Conservation (phyloP, 2,888 invertebrate species). For the Caenorhabditis afra region DNA sequence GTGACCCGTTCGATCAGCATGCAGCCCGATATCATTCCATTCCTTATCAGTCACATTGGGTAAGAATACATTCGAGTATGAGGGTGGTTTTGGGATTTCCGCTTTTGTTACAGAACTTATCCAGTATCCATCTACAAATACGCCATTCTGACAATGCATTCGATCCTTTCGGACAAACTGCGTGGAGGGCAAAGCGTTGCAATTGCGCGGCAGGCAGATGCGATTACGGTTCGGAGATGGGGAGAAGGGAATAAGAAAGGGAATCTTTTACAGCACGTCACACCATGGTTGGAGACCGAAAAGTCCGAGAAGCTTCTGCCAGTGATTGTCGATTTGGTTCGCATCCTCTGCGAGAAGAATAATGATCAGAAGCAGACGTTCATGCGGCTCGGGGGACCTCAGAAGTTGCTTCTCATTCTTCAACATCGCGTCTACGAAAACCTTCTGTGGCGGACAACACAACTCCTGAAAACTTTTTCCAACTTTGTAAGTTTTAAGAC, state of each 20-base stretch:
- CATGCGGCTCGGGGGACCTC: conserved; percentile 57
- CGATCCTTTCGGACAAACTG: conserved; percentile 70
- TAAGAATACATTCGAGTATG: conserved; percentile 23
- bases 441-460: conserved; percentile 69
- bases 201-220: conserved; percentile 53
- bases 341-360: conserved; percentile 70
- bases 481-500: conserved; percentile 65
- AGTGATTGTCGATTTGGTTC: conserved; percentile 75
- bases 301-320: conserved; percentile 75
- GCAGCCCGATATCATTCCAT: conserved; percentile 57
- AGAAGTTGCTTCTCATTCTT: conserved; percentile 64
- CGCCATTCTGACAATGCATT: conserved; percentile 75
- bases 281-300: conserved; percentile 70
- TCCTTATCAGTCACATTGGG: conserved; percentile 61
- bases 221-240: conserved; percentile 43
- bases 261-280: conserved; percentile 35
- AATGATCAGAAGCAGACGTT: conserved; percentile 71
- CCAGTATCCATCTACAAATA: conserved; percentile 74
- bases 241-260: neutral
- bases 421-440: conserved; percentile 69
- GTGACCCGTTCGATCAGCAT: conserved; percentile 47
- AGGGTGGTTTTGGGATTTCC: neutral
- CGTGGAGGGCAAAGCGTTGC: conserved; percentile 48
- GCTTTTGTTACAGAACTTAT: conserved; percentile 58
- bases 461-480: conserved; percentile 68